Conservation (phyloP, 2,888 invertebrate genomes). For the Linnaemya tessellans region DNA sequence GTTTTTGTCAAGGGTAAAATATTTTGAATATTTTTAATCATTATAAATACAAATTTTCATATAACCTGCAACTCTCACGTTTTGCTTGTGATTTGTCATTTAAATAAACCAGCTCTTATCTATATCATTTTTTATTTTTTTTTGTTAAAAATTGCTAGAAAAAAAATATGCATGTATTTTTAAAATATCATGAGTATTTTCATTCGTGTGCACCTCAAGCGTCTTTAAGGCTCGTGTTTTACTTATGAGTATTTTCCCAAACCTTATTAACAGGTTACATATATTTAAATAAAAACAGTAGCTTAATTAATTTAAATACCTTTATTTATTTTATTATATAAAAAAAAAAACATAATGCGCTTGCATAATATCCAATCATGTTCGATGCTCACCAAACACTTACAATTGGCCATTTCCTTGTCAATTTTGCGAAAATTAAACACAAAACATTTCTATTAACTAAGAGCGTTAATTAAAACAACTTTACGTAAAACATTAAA, state of each 20-base stretch:
- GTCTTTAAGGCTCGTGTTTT: background rate
- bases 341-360: background rate
- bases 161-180: too few species aligned
- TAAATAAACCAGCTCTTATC: too few species aligned
- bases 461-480: constrained; percentile 5
- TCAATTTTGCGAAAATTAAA: constrained; percentile 3
- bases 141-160: too few species aligned
- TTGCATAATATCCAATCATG: constrained; percentile 17
- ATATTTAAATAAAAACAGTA: background rate
- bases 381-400: constrained; percentile 1
- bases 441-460: background rate
- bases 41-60: too few species aligned
- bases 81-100: too few species aligned
- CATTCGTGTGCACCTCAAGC: too few species aligned
- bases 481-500: constrained; percentile 16
- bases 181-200: too few species aligned
- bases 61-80: too few species aligned
- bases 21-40: too few species aligned
- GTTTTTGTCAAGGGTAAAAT: too few species aligned
- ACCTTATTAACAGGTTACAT: background rate
- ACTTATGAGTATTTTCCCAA: background rate
- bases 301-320: constrained; percentile 10
- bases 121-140: too few species aligned
- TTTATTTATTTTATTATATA: constrained; percentile 6
- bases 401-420: constrained; percentile 32